Evolutionary conservation across 2,888 invertebrate genomes (phyloP), one percentile per base, ranked within the genome.

Genomic region (Daptonema setosum): DNA sequence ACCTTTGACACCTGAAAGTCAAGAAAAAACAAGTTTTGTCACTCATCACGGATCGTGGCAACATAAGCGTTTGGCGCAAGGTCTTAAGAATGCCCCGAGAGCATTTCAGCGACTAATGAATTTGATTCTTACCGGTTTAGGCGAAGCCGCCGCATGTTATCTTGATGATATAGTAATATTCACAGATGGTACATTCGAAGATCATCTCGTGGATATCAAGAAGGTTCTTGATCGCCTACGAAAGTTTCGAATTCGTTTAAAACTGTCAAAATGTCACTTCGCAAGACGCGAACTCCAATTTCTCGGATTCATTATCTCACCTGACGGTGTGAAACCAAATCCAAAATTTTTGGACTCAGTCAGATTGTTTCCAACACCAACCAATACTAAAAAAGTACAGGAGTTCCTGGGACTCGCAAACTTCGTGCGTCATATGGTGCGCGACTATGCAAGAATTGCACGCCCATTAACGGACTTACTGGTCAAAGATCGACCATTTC

Each of bases 31-130:
- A 0, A 64, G 64, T 1, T 67, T 68, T 54, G 54, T 58, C 0
- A 59, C 57, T 1, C 60, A 59, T 2, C 24, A 58, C 11, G 63
- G 64, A 1, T 57, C 61, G 1, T 67, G 59, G 52, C 60, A 69
- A 56, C 68, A 63, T 47, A 60, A 56, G 14, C 59, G 61, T 1
- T 62, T 67, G 61, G 64, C 64, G 1, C 65, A 67, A 56, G 65
- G 65, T 0, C 54, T 68, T 1, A 54, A 56, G 2, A 64, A 64
- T 54, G 64, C 64, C 0, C 61, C 61, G 1, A 59, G 60, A 1
- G 62, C 63, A 1, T 67, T 63, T 52, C 61, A 64, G 52, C 59
- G 63, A 3, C 57, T 60, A n/a, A 65, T 67, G 62, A 58, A 65
- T 20, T 51, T 29, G 22, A 30, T 63, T 1, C 55, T 66, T 17